A percentile compares a stretch with the other conserved stretches of the same genome.
Conservation (phyloP, 2,888 invertebrate species). For the Diaphora mendica region DNA sequence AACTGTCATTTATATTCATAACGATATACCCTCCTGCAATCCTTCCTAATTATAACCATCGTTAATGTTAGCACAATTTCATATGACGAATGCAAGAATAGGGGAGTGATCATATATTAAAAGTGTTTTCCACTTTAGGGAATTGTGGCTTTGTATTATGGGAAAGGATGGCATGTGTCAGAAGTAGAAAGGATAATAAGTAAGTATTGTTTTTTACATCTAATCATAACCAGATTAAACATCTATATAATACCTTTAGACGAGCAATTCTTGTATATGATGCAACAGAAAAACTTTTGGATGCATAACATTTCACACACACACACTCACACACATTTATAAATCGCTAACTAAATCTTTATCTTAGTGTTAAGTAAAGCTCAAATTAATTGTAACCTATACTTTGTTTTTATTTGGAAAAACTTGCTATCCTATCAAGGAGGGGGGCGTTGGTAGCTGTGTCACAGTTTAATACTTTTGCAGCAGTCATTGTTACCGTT, state of each 20-base stretch:
- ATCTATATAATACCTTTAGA: background rate
- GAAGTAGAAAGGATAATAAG: background rate
- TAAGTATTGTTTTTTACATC: background rate
- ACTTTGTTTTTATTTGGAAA: too few relatives aligned
- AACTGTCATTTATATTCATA: slow-evolving; percentile 51
- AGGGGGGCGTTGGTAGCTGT: too few relatives aligned
- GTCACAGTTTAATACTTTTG: too few relatives aligned
- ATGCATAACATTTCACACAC: too few relatives aligned
- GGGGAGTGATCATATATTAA: slow-evolving; percentile 14
- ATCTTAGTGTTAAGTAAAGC: too few relatives aligned
- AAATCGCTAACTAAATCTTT: too few relatives aligned
- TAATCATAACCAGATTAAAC: background rate
- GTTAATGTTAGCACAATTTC: slow-evolving; percentile 27
- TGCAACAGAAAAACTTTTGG: too few relatives aligned
- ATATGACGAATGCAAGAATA: slow-evolving; percentile 25
- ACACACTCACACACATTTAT: too few relatives aligned
- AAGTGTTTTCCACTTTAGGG: slow-evolving; percentile 10
- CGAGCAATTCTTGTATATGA: too few relatives aligned
- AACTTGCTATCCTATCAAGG: too few relatives aligned
- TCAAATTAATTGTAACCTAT: too few relatives aligned
- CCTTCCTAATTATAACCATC: slow-evolving; percentile 49
- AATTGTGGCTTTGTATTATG: background rate
- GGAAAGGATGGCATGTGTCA: background rate
- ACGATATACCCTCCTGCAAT: slow-evolving; percentile 43
- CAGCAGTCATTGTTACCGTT: too few relatives aligned